phyloP scores from a whole-genome alignment of 1,140 invertebrate genomes.

The Pinna nobilis region DNA sequence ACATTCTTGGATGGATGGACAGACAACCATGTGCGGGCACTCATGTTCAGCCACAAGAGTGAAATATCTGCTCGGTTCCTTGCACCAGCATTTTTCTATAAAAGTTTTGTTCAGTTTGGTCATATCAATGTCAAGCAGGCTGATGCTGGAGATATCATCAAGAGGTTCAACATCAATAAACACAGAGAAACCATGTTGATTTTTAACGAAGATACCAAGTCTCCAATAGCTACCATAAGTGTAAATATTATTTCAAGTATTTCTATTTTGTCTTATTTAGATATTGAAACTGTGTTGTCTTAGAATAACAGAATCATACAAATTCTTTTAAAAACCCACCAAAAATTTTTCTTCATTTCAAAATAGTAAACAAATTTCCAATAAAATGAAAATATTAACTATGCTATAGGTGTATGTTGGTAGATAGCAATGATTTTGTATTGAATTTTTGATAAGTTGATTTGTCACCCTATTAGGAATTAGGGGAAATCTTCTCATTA shows the following conservation, averaged over 20 bases:
- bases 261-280: neutral
- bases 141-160: slow-evolving; percentile 67
- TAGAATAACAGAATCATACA: too few species aligned
- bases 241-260: slow-evolving; percentile 56
- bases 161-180: slow-evolving; percentile 77
- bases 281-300: too few species aligned
- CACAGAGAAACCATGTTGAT: slow-evolving; percentile 88
- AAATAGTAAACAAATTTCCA: too few species aligned
- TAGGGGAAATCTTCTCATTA: too few species aligned
- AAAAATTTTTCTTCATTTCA: too few species aligned
- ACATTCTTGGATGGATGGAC: slow-evolving; percentile 89
- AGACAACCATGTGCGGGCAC: slow-evolving; percentile 92
- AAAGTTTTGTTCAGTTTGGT: slow-evolving; percentile 91
- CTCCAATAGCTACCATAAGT: slow-evolving; percentile 87
- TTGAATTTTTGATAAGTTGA: too few species aligned
- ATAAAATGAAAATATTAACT: too few species aligned
- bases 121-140: slow-evolving; percentile 76
- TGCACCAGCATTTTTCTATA: slow-evolving; percentile 89
- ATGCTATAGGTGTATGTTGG: too few species aligned
- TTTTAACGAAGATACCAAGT: slow-evolving; percentile 90
- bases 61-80: slow-evolving; percentile 88
- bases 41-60: slow-evolving; percentile 89
- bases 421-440: too few species aligned
- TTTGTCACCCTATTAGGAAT: too few species aligned
- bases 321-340: too few species aligned